Evolutionary conservation across 2,888 invertebrate species (phyloP).

Genomic region (Lymantria monacha): DNA sequence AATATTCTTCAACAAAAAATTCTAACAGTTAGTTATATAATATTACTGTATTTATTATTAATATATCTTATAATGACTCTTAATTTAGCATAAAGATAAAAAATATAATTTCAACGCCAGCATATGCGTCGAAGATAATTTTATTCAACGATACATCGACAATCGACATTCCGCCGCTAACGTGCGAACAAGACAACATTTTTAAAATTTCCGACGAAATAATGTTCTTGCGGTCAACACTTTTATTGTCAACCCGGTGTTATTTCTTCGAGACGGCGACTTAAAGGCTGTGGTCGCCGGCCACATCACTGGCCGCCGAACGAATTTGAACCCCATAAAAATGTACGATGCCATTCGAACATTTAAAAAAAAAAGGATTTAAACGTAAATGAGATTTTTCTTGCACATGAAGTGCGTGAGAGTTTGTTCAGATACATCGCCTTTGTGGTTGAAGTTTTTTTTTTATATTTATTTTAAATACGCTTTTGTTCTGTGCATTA

Average conservation of each 20-base stretch:
- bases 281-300: constrained; percentile 39
- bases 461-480: not conserved
- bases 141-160: not conserved
- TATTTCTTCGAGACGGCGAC: constrained; percentile 47
- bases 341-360: constrained; percentile 16
- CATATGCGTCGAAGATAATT: constrained; percentile 1
- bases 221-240: constrained; percentile 39
- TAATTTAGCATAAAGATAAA: too few species aligned
- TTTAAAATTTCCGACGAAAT: constrained; percentile 15
- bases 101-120: too few species aligned
- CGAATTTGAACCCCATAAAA: constrained; percentile 64
- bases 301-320: constrained; percentile 50
- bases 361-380: constrained; percentile 9
- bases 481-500: not conserved
- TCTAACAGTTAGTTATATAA: too few species aligned
- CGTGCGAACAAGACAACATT: constrained; percentile 5
- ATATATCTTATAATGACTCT: too few species aligned
- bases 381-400: constrained; percentile 32
- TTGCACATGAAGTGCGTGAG: constrained; percentile 9
- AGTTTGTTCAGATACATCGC: not conserved
- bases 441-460: not conserved
- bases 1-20: too few species aligned
- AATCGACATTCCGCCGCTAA: constrained; percentile 5
- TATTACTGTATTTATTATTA: too few species aligned
- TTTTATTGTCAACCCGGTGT: constrained; percentile 34